A percentile compares a stretch with the other conserved stretches of the same genome.
These are phyloP conservation scores for Lasioglossum morio DNA, from an alignment of 2,888 invertebrate species.

Conservation along the genomic window DNA sequence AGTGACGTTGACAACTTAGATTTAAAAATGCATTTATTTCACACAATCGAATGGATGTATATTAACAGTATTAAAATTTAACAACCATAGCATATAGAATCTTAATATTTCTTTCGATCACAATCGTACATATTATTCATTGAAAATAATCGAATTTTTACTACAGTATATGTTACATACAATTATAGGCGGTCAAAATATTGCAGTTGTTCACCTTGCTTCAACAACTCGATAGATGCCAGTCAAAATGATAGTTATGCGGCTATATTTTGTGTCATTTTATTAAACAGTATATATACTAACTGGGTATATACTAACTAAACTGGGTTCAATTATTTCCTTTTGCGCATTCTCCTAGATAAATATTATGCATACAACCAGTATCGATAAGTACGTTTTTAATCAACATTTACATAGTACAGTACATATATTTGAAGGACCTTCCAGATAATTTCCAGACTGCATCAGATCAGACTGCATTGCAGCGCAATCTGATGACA, in stretches of 20 bases:
- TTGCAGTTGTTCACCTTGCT: not conserved
- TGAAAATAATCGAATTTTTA: not conserved
- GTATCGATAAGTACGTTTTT: not conserved
- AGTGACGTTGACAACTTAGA: not conserved
- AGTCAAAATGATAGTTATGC: not conserved
- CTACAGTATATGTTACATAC: not conserved
- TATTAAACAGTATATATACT: not conserved
- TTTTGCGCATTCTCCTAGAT: not conserved
- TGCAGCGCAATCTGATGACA: no score
- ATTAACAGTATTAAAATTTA: not conserved
- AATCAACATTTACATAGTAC: not conserved
- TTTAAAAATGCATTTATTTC: not conserved
- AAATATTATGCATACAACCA: not conserved
- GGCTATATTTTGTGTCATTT: not conserved
- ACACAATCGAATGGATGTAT: not conserved
- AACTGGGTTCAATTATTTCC: not conserved
- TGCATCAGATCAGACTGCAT: no score
- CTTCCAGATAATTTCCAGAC: not conserved
- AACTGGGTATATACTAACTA: no score
- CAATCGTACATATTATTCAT: not conserved
- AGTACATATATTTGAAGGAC: not conserved
- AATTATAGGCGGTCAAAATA: not conserved
- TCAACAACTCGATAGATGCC: not conserved
- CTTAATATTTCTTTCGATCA: not conserved
- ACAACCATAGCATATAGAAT: conserved; percentile 1